phyloP scores from a whole-genome alignment of 1,140 invertebrate species.

The Drosophila nigrodunni region DNA sequence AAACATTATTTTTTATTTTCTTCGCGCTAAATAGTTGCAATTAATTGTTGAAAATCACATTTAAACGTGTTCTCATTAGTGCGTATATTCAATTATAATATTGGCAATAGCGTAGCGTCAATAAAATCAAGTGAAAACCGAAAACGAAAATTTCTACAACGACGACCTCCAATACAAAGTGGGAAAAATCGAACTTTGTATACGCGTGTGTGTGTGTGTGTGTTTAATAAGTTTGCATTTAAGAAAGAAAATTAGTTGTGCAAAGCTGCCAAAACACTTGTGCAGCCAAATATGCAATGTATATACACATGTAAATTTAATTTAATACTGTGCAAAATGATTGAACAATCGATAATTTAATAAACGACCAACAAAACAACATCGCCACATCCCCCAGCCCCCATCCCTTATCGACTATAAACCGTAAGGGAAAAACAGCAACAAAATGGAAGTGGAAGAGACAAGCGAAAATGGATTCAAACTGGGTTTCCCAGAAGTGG shows the following conservation, averaged over 20 bases:
- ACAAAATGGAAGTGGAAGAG: constrained; percentile 60
- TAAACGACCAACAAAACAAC: constrained; percentile 22
- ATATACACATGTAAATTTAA: constrained; percentile 41
- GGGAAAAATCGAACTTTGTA: constrained; percentile 78
- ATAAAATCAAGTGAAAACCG: constrained; percentile 45
- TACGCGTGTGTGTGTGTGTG: constrained; percentile 38
- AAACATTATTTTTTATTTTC: constrained; percentile 59
- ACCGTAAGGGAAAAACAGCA: constrained; percentile 28
- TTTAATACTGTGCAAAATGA: constrained; percentile 53
- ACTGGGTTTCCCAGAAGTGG: constrained; percentile 85
- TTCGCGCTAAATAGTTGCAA: constrained; percentile 56
- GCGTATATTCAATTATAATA: constrained; percentile 38
- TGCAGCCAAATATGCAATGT: constrained; percentile 48
- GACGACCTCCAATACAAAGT: constrained; percentile 75
- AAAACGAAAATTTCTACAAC: constrained; percentile 58
- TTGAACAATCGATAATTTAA: constrained; percentile 32
- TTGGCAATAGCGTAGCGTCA: constrained; percentile 12
- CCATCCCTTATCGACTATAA: neutral
- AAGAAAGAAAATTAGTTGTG: constrained; percentile 49
- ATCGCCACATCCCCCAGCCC: neutral
- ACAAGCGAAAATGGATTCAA: constrained; percentile 75
- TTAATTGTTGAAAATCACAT: constrained; percentile 44
- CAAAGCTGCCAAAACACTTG: constrained; percentile 35
- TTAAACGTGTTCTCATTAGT: constrained; percentile 24
- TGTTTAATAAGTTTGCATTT: constrained; percentile 64